Base-by-base conservation (phyloP, 2,113 vertebrate genomes). In the Strix aluco region DNA sequence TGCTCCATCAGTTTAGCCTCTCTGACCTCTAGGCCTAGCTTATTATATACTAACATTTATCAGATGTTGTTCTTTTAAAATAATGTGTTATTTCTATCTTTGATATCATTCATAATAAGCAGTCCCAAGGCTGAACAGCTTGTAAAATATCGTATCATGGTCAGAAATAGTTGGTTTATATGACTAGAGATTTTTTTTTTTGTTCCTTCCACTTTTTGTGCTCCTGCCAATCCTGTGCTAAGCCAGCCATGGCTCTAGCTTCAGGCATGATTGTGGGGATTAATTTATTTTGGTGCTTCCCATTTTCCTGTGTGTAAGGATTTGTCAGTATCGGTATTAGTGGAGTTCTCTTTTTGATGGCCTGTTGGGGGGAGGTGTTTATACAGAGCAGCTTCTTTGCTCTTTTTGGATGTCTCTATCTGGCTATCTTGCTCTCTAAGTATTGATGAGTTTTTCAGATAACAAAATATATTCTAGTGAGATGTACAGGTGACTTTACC, bases 201-300 rank as follows among this genome's bases (percentile, higher is more conserved):
- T 77, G 66, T 84, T 89, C 57, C 26, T 87, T 87, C 44, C 5
- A 6, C 27, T 75, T 86, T 32, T 75, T 95, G 71, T 88, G 51
- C 69, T 66, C 0, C 30, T 84, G 91, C 73, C 77, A 63, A 1
- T 42, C 15, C 40, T 91, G 77, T 71, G 36, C 81, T 34, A 34
- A 63, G 86, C 58, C 59, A 80, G 80, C 30, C 51, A 13, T 29
- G 4, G 77, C 52, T 88, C 73, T 51, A 72, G 52, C n/a, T 96
- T 40, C 22, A n/a, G 74, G 34, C 18, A 0, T 20, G 38, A 30
- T 18, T 46, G 65, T 21, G 46, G 61, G 73, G 22, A 11, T 22
- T 80, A 15, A 4, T 65, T 95, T 93, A 86, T 95, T 95, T 91
- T 93, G 74, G 85, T 96, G 62, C 90, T 96, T 95, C 94, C 91